Evolutionary conservation across 2,113 vertebrate species (phyloP), one percentile per base, ranked within the genome.

Genomic region (Triplophysa tibetana): DNA sequence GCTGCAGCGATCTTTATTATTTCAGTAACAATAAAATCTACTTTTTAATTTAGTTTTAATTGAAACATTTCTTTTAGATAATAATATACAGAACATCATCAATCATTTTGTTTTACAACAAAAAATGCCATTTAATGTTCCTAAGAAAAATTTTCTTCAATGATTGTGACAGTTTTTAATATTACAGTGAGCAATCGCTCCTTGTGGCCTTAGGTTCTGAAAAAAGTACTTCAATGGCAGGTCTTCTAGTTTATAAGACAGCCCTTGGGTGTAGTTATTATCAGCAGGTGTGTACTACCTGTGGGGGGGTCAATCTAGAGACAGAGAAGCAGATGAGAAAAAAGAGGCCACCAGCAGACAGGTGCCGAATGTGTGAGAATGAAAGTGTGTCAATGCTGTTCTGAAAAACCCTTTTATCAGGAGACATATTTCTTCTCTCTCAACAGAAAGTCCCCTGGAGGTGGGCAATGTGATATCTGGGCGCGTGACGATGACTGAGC

Each of bases 401-500:
- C 19, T 65, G n/a, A 62, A 73, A 79, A 54, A 11, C 7, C 14
- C 11, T 68, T 54, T 81, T 76, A 79, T 83, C 75, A 21, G 52
- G n/a, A 81, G 78, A 75, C 65, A 48, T 13, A 70, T 58, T 78
- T 72, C 68, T 58, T 80, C 52, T 33, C 48, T 81, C 52, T 61
- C 60, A 29, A 50, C 65, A 41, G 58, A 56, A 67, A 77, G 67
- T 73, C 9, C 23, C 23, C 43, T 63, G 41, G 80, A 82, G 77
- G 76, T 75, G 60, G 61, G 50, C 21, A 72, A 45, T 56, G 7
- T 58, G 69, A 79, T 75, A 41, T 75, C 23, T 14, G 17, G 17
- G 26, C 66, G 67, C 74, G 41, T 67, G 76, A 65, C 43, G 76
- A 69, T 38, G 62, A 60, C 69, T 81, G 56, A 69, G 24, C 73